Conservation (phyloP, 1,140 invertebrate species). For the Diorhabda sublineata region DNA sequence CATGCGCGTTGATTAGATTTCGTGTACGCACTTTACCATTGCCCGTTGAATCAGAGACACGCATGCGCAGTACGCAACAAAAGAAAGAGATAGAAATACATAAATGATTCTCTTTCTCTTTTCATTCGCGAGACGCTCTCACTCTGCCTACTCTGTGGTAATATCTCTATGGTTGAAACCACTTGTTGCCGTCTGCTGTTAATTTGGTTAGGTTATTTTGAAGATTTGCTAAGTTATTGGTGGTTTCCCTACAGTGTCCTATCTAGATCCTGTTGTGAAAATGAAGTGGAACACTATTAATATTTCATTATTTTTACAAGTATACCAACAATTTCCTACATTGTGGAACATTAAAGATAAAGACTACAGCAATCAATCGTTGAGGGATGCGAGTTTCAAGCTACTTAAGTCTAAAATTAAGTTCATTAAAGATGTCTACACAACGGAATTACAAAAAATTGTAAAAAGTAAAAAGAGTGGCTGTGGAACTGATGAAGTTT, state of each 20-base stretch:
- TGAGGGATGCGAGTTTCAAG: neutral
- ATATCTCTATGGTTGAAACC: no score
- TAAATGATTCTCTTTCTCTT: no score
- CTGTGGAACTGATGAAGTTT: conserved; percentile 12
- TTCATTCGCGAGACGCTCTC: no score
- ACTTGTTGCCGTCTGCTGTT: neutral
- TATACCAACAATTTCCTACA: conserved; percentile 12
- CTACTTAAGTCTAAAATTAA: neutral
- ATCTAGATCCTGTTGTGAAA: conserved; percentile 8
- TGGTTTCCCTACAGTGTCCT: conserved; percentile 5
- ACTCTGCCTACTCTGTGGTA: no score
- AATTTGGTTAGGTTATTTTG: neutral
- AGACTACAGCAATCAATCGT: neutral
- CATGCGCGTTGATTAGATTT: no score
- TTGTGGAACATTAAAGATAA: conserved; percentile 8
- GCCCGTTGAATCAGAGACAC: no score
- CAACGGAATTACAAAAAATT: conserved; percentile 7
- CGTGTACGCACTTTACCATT: no score
- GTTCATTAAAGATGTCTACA: conserved; percentile 5
- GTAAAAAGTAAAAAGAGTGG: conserved; percentile 6
- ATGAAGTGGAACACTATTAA: conserved; percentile 7
- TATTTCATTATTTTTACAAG: neutral
- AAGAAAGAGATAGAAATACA: no score
- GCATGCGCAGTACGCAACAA: no score
- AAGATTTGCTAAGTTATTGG: conserved; percentile 10